These are phyloP conservation scores for Mus caroli DNA, from an alignment of 2,797 vertebrate species.

Conservation along the genomic window DNA sequence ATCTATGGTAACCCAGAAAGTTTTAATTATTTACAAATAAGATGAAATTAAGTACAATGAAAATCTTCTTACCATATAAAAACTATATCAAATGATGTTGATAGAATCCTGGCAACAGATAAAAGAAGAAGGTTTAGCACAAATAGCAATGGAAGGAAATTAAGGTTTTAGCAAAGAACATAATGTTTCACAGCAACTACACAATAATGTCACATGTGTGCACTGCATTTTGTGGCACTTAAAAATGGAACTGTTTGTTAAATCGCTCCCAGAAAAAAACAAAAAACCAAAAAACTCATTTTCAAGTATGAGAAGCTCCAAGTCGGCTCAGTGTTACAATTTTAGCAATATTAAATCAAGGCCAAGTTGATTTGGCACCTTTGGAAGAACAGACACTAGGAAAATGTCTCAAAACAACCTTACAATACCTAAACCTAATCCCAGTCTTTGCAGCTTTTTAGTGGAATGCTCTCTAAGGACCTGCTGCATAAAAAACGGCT, in stretches of 20 bases:
- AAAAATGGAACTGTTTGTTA: constrained; percentile 70
- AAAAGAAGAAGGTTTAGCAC: constrained; percentile 65
- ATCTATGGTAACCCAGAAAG: background rate
- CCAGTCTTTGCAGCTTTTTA: constrained; percentile 85
- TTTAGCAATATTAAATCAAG: constrained; percentile 82
- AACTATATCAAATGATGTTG: constrained; percentile 47
- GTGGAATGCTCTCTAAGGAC: constrained; percentile 83
- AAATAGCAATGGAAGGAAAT: constrained; percentile 64
- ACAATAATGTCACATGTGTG: constrained; percentile 18
- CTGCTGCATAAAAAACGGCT: constrained; percentile 80
- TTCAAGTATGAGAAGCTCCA: constrained; percentile 53
- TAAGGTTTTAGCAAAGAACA: constrained; percentile 60
- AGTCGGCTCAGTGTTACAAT: constrained; percentile 76
- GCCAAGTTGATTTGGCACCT: constrained; percentile 82
- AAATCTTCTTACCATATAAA: constrained; percentile 57
- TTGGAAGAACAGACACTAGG: constrained; percentile 77
- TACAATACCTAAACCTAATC: constrained; percentile 86
- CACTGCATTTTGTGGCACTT: background rate
- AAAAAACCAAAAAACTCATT: background rate
- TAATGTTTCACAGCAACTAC: background rate
- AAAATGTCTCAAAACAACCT: constrained; percentile 83
- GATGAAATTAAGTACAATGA: constrained; percentile 53
- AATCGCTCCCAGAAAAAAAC: constrained; percentile 35
- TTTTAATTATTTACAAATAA: constrained; percentile 34
- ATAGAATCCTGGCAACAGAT: constrained; percentile 38